phyloP scores from a whole-genome alignment of 1,140 invertebrate genomes.

The Coboldia fuscipes region DNA sequence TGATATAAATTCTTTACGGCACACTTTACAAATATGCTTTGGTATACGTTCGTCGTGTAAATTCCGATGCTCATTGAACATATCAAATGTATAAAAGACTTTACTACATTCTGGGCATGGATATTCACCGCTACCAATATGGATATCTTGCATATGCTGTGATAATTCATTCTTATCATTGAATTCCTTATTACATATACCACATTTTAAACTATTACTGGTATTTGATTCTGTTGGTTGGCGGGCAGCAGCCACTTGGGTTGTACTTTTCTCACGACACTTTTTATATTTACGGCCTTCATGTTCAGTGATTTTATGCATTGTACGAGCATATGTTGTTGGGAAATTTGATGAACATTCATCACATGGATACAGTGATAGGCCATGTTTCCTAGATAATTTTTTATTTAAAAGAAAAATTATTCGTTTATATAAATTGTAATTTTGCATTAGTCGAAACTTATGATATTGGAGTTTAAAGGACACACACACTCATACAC shows the following conservation, averaged over 20 bases:
- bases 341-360: background rate
- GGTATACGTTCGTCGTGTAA: background rate
- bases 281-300: background rate
- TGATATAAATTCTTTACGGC: background rate
- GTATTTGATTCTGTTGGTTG: background rate
- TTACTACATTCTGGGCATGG: background rate
- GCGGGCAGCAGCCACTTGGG: no score
- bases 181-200: background rate
- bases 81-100: background rate
- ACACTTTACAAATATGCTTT: background rate
- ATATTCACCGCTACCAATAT: background rate
- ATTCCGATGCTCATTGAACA: background rate
- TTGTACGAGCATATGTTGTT: background rate
- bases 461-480: no score
- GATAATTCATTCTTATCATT: background rate
- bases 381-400: background rate
- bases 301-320: background rate
- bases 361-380: background rate
- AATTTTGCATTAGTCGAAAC: no score
- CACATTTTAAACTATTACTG: background rate
- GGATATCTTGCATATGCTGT: background rate
- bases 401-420: background rate
- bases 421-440: background rate
- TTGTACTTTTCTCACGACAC: background rate
- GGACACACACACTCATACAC: no score